Evolutionary conservation across 2,113 vertebrate species (phyloP).

Genomic region (Oncorhynchus keta): DNA sequence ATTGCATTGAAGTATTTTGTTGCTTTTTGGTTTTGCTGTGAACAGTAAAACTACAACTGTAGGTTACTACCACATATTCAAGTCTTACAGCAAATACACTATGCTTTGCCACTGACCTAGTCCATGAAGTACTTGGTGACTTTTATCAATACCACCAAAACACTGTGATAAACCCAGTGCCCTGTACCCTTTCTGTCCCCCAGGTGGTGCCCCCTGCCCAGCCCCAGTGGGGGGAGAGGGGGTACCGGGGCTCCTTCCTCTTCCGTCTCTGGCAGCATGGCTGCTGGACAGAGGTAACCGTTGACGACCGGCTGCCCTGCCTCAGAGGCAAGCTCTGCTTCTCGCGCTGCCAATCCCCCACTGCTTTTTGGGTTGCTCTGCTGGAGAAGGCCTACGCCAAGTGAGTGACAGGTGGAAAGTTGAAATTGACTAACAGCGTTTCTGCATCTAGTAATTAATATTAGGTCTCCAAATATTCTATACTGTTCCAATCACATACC

Average conservation of each 20-base stretch:
- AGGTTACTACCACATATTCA: too few relatives aligned
- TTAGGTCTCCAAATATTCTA: not conserved
- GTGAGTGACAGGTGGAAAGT: constrained; percentile 64
- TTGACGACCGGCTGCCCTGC: constrained; percentile 91
- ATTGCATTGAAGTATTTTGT: not conserved
- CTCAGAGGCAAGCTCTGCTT: constrained; percentile 87
- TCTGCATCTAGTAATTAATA: not conserved
- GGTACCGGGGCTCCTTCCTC: constrained; percentile 82
- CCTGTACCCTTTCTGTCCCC: not conserved
- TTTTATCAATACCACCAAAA: too few relatives aligned
- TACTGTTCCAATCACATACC: too few relatives aligned
- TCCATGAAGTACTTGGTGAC: too few relatives aligned
- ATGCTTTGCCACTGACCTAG: too few relatives aligned
- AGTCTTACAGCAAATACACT: too few relatives aligned
- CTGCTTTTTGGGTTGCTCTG: constrained; percentile 90
- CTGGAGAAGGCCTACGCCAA: constrained; percentile 98
- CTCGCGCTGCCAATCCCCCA: constrained; percentile 85
- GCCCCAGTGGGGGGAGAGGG: constrained; percentile 80
- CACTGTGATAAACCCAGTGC: not conserved
- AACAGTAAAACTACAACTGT: too few relatives aligned
- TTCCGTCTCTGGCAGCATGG: constrained; percentile 89
- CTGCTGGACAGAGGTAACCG: constrained; percentile 84
- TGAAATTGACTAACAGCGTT: not conserved
- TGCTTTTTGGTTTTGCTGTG: not conserved
- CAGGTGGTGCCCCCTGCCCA: constrained; percentile 88